A percentile compares a stretch with the other conserved stretches of the same genome.
Evolutionary conservation across 2,113 vertebrate species (phyloP).

Genomic region (Deroptyus accipitrinus): DNA sequence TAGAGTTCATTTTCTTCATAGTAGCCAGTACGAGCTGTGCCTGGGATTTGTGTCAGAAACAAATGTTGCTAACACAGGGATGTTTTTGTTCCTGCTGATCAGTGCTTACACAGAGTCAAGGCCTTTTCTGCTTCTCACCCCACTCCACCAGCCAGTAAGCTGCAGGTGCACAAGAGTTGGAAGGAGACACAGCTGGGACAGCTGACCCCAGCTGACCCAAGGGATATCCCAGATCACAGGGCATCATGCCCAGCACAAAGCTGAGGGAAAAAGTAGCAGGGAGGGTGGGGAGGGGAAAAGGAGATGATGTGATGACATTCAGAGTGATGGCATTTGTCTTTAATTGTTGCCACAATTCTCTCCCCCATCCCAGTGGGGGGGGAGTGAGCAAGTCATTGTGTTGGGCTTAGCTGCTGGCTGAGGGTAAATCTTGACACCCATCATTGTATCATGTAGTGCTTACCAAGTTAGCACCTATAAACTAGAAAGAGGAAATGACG

Average conservation of each 20-base stretch:
- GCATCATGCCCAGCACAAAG: background rate
- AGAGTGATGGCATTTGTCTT: background rate
- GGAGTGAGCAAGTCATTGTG: background rate
- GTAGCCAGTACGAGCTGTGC: background rate
- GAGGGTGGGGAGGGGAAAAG: background rate
- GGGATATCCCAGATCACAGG: background rate
- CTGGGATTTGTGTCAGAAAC: background rate
- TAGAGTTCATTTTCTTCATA: background rate
- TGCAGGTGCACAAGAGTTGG: no score
- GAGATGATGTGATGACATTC: background rate
- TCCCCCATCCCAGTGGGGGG: background rate
- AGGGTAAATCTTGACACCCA: background rate
- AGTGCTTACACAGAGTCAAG: background rate
- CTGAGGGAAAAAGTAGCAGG: background rate
- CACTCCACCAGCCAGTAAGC: background rate
- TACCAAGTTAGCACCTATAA: background rate
- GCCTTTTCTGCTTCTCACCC: background rate
- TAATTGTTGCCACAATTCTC: background rate
- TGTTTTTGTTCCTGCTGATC: background rate
- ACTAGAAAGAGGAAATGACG: background rate
- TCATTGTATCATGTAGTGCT: fast-evolving
- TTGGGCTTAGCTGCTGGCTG: background rate
- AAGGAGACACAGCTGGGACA: background rate
- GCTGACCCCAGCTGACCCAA: background rate
- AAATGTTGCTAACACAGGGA: background rate